Conservation (phyloP, 2,888 invertebrate species). For the Heteropelma amictum region DNA sequence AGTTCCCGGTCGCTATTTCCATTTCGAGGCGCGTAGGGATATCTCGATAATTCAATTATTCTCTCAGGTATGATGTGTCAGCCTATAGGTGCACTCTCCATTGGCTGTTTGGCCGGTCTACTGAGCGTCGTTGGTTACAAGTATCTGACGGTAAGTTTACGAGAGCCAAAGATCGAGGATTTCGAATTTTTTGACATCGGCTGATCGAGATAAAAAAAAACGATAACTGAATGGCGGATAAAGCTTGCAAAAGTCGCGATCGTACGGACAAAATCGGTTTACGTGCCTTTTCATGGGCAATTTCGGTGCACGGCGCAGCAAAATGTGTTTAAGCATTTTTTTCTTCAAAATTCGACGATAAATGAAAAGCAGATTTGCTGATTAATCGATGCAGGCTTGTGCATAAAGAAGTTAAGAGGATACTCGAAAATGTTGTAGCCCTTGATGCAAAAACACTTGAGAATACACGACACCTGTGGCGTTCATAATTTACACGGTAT, state of each 20-base stretch:
- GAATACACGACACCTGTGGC: constrained; percentile 93
- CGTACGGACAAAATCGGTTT: no score
- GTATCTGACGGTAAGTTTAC: constrained; percentile 84
- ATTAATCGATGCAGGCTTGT: neutral
- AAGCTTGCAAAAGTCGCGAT: no score
- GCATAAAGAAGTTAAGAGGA: no score
- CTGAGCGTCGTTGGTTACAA: constrained; percentile 91
- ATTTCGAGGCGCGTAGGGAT: neutral
- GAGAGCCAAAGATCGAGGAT: neutral
- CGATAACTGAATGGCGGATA: neutral
- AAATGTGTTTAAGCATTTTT: constrained; percentile 5
- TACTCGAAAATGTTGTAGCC: no score
- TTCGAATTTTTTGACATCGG: neutral
- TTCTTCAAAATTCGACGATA: no score
- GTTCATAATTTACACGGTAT: constrained; percentile 98
- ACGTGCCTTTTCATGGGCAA: no score
- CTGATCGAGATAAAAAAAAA: neutral
- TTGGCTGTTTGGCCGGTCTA: constrained; percentile 88
- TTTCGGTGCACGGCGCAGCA: neutral
- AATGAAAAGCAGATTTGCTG: no score
- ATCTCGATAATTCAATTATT: neutral
- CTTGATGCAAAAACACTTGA: constrained; percentile 79
- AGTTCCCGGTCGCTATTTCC: no score
- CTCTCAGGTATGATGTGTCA: constrained; percentile 82
- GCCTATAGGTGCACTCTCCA: constrained; percentile 89